These are phyloP conservation scores for Stratiomys singularior DNA, from an alignment of 2,888 invertebrate genomes.

Conservation along the genomic window DNA sequence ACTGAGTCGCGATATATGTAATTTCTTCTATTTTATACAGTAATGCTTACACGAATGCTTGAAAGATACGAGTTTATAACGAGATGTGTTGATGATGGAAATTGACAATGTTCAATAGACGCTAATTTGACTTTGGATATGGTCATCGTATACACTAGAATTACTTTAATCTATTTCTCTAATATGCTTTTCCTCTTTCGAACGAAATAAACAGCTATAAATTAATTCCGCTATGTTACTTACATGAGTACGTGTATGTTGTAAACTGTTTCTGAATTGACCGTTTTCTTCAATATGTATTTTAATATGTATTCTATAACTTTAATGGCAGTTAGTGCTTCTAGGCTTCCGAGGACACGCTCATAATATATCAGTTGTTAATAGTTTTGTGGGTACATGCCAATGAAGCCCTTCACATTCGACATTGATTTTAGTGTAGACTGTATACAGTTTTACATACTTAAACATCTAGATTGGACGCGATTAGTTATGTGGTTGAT, in stretches of 20 bases:
- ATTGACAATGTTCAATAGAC: no score
- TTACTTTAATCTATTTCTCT: neutral
- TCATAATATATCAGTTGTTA: no score
- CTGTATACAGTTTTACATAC: neutral
- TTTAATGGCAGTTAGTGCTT: neutral
- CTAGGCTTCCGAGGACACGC: no score
- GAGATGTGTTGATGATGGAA: no score
- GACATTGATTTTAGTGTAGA: no score
- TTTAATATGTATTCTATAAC: neutral
- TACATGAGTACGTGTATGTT: neutral
- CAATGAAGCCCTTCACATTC: no score
- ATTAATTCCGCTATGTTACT: neutral
- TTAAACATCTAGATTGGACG: slow-evolving; percentile 32
- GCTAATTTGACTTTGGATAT: slow-evolving; percentile 2
- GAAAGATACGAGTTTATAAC: no score
- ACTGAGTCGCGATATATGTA: neutral
- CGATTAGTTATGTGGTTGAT: slow-evolving; percentile 7
- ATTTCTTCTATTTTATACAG: no score
- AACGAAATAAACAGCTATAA: neutral
- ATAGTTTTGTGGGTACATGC: no score
- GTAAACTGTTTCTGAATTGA: neutral
- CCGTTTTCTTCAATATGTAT: neutral
- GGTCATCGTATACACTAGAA: slow-evolving; percentile 30
- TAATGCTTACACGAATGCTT: no score
- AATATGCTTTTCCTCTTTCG: neutral